phyloP scores from a whole-genome alignment of 1,140 invertebrate species.

The Drosophila takahashii region DNA sequence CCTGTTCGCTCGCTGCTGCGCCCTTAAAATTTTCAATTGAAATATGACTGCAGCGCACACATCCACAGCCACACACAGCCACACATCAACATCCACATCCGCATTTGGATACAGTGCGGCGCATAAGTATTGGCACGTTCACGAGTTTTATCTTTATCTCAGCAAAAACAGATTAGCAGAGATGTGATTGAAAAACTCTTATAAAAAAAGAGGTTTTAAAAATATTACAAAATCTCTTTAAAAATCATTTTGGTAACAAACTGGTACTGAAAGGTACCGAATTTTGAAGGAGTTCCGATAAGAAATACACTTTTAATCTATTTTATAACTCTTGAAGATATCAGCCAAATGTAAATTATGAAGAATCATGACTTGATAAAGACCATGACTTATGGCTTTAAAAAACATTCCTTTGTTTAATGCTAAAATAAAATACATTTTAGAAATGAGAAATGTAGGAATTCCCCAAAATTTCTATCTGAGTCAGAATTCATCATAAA shows the following conservation, averaged over 20 bases:
- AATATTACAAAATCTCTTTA: background rate
- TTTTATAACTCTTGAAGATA: background rate
- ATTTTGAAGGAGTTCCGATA: background rate
- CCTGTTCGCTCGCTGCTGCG: constrained; percentile 30
- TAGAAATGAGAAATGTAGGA: background rate
- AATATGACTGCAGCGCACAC: constrained; percentile 65
- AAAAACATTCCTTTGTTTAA: too few relatives aligned
- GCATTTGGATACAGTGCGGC: constrained; percentile 36
- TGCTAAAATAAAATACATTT: background rate
- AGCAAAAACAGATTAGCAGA: background rate
- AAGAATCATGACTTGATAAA: background rate
- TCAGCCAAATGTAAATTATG: background rate
- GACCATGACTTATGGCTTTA: too few relatives aligned
- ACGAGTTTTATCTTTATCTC: constrained; percentile 11
- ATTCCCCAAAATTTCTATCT: too few relatives aligned
- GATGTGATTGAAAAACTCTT: too few relatives aligned
- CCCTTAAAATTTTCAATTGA: constrained; percentile 78
- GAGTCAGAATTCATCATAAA: too few relatives aligned
- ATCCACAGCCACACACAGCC: constrained; percentile 15
- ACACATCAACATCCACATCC: constrained; percentile 41
- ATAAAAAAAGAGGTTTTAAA: too few relatives aligned
- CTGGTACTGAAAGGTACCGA: too few relatives aligned
- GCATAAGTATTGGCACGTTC: constrained; percentile 37
- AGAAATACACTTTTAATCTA: background rate
- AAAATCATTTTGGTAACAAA: too few relatives aligned